Conservation (phyloP, 2,888 invertebrate species). For the Deilephila porcellus region DNA sequence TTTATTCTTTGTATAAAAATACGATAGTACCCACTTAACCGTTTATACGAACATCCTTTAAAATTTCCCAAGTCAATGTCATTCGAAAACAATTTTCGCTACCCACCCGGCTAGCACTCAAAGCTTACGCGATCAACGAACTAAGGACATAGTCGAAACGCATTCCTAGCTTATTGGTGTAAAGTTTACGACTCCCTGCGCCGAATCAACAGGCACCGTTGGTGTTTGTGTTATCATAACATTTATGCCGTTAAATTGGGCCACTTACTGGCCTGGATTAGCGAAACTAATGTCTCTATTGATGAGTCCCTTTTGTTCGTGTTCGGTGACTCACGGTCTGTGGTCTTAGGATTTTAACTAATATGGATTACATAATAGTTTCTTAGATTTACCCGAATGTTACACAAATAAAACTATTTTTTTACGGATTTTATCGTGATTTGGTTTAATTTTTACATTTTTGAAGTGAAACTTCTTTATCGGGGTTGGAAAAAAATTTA, state of each 20-base stretch:
- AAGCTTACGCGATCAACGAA: conserved; percentile 61
- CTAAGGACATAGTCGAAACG: conserved; percentile 62
- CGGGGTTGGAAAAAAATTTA: too few species aligned
- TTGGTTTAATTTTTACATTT: too few species aligned
- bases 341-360: not conserved
- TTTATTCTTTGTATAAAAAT: too few species aligned
- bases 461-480: too few species aligned
- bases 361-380: not conserved
- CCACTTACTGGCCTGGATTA: conserved; percentile 43
- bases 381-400: too few species aligned
- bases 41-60: not conserved
- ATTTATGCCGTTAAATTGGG: conserved; percentile 50
- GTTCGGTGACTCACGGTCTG: too few species aligned
- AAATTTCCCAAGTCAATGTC: conserved; percentile 32
- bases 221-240: conserved; percentile 54
- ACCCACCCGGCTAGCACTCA: conserved; percentile 29
- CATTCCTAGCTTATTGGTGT: conserved; percentile 63
- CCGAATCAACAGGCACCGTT: conserved; percentile 48
- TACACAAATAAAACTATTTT: too few species aligned
- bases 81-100: conserved; percentile 31
- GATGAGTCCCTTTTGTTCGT: too few species aligned
- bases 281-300: conserved; percentile 2
- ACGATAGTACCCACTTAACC: too few species aligned
- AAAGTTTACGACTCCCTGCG: conserved; percentile 54
- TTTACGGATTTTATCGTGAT: too few species aligned